Evolutionary conservation across 2,113 vertebrate genomes (phyloP), one percentile per base, ranked within the genome.

Genomic region (Zootoca vivipara): DNA sequence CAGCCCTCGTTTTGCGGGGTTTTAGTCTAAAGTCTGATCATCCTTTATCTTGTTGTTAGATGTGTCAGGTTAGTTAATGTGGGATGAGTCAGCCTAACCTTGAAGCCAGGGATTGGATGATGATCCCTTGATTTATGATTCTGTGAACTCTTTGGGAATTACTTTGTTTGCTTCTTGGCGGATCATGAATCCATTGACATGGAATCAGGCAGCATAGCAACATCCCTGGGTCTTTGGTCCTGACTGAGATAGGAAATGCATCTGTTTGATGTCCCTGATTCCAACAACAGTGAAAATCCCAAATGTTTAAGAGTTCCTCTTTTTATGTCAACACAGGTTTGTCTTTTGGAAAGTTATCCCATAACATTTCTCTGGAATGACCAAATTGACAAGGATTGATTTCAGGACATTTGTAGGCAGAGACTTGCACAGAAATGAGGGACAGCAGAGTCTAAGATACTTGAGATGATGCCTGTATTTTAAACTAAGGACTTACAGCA

Each of bases 311-410:
- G 13, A 35, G n/a, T 64, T 81, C 35, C 72, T 64, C 64, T 73
- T 0, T 9, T 12, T 75, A 72, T 56, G 0, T 46, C 80, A 12
- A 1, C 64, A 62, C 42, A 3, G 75, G 0, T 0, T 2, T 24
- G 86, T 16, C 16, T n/a, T 86, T 82, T 67, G 10, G 46, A 0
- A 7, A 1, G 56, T 42, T 78, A 40, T 81, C 35, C 78, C 52
- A 5, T 0, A 38, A 42, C 75, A 83, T 42, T 78, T 20, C 3
- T 35, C 0, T 0, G 35, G 33, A 18, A 58, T n/a, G 28, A 46
- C 85, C 1, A 0, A 0, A 86, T 87, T 72, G 3, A 3, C 13
- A 89, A 20, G 9, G 62, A 22, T 84, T 3, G 1, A 9, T 79
- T 87, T 40, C 83, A 18, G 13, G 15, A 82, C n/a, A 38, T 1